A percentile compares a stretch with the other conserved stretches of the same genome.
Evolutionary conservation across 1,140 invertebrate species (phyloP).

Genomic region (Sitophilus oryzae): DNA sequence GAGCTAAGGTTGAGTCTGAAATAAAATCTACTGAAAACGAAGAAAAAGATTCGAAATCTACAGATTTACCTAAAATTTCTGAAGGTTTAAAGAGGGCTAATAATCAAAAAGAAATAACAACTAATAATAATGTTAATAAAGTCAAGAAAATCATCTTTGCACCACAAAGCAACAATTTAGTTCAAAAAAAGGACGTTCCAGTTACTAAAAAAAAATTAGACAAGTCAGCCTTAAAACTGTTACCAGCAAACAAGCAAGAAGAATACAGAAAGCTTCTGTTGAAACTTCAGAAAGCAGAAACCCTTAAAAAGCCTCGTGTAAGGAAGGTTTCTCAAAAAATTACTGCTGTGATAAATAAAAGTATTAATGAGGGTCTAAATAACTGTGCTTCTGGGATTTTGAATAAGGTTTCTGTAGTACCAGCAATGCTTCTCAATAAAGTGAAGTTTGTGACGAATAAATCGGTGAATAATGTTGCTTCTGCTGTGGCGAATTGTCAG

Average conservation of each 20-base stretch:
- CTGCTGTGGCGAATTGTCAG: not conserved
- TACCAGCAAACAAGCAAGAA: slow-evolving; percentile 39
- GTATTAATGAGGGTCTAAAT: not conserved
- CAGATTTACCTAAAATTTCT: too few species aligned
- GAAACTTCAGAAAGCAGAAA: slow-evolving; percentile 28
- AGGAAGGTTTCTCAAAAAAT: slow-evolving; percentile 10
- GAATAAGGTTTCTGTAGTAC: not conserved
- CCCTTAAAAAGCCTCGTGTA: slow-evolving; percentile 21
- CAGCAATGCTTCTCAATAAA: too few species aligned
- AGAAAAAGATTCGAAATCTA: too few species aligned
- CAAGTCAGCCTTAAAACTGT: slow-evolving; percentile 38
- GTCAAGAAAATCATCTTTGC: not conserved
- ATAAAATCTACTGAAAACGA: too few species aligned
- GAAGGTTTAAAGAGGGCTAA: too few species aligned
- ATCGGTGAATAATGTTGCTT: not conserved
- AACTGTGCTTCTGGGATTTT: not conserved
- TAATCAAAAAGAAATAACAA: too few species aligned
- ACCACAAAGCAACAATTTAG: slow-evolving; percentile 4
- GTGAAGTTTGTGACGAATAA: not conserved
- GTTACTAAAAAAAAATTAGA: slow-evolving; percentile 23
- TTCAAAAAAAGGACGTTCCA: slow-evolving; percentile 8
- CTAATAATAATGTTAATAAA: too few species aligned
- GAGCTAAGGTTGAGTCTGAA: slow-evolving; percentile 37
- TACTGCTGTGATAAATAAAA: not conserved
- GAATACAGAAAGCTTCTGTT: slow-evolving; percentile 39